phyloP scores from a whole-genome alignment of 2,888 invertebrate genomes.

The Aphodius granarius region DNA sequence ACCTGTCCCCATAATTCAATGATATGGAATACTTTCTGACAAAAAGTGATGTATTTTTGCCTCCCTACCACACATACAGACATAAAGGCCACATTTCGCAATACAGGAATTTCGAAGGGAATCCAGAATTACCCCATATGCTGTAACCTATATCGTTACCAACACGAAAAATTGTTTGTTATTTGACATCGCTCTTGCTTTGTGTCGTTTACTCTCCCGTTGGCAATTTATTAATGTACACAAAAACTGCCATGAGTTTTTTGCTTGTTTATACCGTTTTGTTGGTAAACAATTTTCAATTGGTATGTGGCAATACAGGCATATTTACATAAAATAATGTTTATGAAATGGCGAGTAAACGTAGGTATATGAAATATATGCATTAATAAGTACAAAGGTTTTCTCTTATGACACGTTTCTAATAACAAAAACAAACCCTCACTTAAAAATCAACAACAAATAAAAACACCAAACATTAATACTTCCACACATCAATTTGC shows the following conservation, averaged over 20 bases:
- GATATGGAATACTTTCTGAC: background rate
- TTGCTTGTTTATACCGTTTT: background rate
- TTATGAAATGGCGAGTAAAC: no score
- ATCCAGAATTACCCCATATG: background rate
- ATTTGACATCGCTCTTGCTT: background rate
- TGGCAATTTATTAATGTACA: background rate
- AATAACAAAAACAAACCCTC: no score
- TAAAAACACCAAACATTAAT: no score
- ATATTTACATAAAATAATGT: background rate
- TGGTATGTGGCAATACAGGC: background rate
- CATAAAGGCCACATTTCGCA: background rate
- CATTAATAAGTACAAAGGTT: no score
- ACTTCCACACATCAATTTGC: background rate
- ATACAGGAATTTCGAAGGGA: background rate
- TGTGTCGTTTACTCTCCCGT: background rate
- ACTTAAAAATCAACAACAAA: no score
- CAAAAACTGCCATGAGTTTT: background rate
- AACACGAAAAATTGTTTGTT: background rate
- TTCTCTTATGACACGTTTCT: no score
- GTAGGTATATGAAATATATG: no score
- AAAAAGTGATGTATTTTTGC: background rate
- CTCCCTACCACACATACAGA: background rate
- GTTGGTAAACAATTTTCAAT: background rate
- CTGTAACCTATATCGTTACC: background rate
- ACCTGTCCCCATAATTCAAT: background rate